phyloP scores from a whole-genome alignment of 1,140 invertebrate species.

The Prorops nasuta region DNA sequence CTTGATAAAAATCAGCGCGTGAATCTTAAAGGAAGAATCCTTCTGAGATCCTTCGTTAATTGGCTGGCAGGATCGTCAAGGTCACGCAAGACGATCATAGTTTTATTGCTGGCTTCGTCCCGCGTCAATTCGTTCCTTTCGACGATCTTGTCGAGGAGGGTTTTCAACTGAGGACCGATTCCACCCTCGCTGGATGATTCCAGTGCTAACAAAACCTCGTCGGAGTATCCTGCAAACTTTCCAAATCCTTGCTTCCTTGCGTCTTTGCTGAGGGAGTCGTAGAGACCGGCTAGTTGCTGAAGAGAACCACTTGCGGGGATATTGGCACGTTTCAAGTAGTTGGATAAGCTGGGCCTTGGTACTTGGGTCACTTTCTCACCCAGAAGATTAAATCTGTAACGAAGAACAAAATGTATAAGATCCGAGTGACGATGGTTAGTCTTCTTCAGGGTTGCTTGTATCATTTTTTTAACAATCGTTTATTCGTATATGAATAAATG shows the following conservation, averaged over 20 bases:
- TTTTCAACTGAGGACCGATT: conserved; percentile 36
- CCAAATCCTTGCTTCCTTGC: conserved; percentile 47
- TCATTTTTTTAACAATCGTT: no score
- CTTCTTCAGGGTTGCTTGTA: no score
- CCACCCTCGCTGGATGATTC: conserved; percentile 39
- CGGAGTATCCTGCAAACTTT: conserved; percentile 43
- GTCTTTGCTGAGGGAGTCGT: conserved; percentile 46
- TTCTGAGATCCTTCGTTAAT: conserved; percentile 40
- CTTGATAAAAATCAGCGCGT: no score
- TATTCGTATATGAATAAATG: no score
- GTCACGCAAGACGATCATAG: conserved; percentile 23
- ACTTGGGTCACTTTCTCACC: conserved; percentile 47
- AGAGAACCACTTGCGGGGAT: conserved; percentile 32
- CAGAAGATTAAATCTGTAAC: conserved; percentile 42
- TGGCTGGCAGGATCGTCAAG: conserved; percentile 36
- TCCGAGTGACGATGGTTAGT: no score
- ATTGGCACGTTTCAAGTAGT: conserved; percentile 36
- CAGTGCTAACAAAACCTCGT: conserved; percentile 36
- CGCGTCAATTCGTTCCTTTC: conserved; percentile 41
- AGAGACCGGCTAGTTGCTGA: conserved; percentile 40
- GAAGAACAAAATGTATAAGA: conserved; percentile 2
- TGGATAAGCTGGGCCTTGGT: conserved; percentile 43
- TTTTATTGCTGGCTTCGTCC: conserved; percentile 38
- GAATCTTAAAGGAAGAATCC: conserved; percentile 39
- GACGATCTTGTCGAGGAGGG: conserved; percentile 37